Conservation (phyloP, 2,888 invertebrate species). For the Andrena bucephala region DNA sequence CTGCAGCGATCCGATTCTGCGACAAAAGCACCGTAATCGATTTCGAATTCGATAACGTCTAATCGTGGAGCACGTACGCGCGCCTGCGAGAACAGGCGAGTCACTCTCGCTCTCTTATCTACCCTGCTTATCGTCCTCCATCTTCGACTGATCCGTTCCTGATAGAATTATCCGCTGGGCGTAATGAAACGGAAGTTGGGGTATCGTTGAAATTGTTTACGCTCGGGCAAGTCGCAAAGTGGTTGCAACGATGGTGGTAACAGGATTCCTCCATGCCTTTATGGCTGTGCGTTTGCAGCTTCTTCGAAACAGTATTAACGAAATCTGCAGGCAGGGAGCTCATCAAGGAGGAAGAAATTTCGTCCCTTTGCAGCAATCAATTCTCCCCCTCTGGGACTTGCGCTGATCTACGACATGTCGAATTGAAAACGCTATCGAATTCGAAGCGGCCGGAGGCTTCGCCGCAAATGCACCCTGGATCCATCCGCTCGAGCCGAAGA, state of each 20-base stretch:
- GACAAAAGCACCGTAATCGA: slow-evolving; percentile 79
- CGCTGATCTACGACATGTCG: too few species aligned
- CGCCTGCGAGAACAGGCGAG: slow-evolving; percentile 14
- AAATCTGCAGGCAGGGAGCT: too few species aligned
- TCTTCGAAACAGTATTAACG: too few species aligned
- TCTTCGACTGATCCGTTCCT: slow-evolving; percentile 32
- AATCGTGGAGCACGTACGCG: slow-evolving; percentile 5
- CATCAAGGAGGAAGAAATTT: too few species aligned
- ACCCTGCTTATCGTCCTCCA: slow-evolving; percentile 23
- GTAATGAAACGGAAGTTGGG: slow-evolving; percentile 22
- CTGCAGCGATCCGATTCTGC: slow-evolving; percentile 78
- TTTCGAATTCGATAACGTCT: slow-evolving; percentile 76
- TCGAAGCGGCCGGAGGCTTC: too few species aligned
- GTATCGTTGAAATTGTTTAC: neutral
- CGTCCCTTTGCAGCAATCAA: too few species aligned
- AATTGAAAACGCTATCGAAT: too few species aligned
- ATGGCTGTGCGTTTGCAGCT: neutral
- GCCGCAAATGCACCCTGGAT: too few species aligned
- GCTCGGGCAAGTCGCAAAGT: slow-evolving; percentile 8
- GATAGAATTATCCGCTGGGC: slow-evolving; percentile 33
- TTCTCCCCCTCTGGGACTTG: too few species aligned
- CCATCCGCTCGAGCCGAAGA: too few species aligned
- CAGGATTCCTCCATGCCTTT: neutral
- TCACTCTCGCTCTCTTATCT: slow-evolving; percentile 37
- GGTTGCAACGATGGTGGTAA: neutral